Percentiles rank a stretch among this genome's conserved stretches.
Conservation (phyloP, 2,888 invertebrate genomes). For the Gymnoscelis rufifasciata region DNA sequence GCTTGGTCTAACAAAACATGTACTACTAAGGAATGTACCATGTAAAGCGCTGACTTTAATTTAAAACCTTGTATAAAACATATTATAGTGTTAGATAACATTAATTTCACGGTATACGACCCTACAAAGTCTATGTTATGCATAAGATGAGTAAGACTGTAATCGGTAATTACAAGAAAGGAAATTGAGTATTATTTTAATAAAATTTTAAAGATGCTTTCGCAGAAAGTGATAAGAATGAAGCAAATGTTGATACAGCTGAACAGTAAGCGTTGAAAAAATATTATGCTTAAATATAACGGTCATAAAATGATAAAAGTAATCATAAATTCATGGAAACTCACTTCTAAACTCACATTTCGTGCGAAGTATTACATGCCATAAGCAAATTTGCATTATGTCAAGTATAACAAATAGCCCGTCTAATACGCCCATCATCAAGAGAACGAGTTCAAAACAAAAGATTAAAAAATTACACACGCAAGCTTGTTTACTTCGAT, state of each 20-base stretch:
- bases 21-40: too few species aligned
- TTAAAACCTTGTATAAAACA: too few species aligned
- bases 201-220: neutral
- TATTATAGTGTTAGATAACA: too few species aligned
- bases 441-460: conserved; percentile 37
- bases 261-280: too few species aligned
- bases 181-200: neutral
- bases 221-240: conserved; percentile 4
- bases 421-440: conserved; percentile 14
- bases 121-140: conserved; percentile 14
- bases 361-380: neutral
- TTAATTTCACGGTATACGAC: conserved; percentile 18
- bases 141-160: conserved; percentile 10
- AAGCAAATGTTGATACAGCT: too few species aligned
- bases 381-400: conserved; percentile 1
- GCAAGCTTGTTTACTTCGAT: conserved; percentile 42
- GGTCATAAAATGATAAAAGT: conserved; percentile 2
- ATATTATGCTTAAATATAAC: too few species aligned
- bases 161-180: conserved; percentile 11
- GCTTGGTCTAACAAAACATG: too few species aligned
- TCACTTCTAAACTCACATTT: neutral
- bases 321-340: conserved; percentile 3
- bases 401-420: conserved; percentile 9
- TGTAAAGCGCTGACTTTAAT: too few species aligned
- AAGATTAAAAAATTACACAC: conserved; percentile 43